Evolutionary conservation across 2,113 vertebrate species (phyloP).

Genomic region (Vombatus ursinus): DNA sequence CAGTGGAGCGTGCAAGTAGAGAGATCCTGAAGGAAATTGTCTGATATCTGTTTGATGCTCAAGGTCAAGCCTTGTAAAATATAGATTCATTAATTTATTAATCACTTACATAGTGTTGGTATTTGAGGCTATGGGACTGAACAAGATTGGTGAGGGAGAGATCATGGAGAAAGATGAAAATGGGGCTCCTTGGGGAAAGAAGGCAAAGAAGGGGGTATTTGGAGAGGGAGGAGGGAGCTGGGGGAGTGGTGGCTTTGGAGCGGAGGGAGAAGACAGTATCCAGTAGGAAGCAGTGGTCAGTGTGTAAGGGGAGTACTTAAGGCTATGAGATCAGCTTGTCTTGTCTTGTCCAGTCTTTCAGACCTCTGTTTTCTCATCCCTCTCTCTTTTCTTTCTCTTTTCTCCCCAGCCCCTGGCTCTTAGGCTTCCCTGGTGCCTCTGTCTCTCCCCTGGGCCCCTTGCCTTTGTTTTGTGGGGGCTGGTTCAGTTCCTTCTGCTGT

Average conservation of each 20-base stretch:
- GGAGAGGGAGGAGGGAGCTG: neutral
- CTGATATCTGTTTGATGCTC: neutral
- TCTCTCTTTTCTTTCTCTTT: neutral
- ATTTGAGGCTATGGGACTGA: too few relatives aligned
- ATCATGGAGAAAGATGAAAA: neutral
- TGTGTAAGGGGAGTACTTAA: neutral
- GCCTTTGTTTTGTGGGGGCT: neutral
- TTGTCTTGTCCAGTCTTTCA: neutral
- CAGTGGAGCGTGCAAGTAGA: neutral
- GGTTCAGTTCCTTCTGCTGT: too few relatives aligned
- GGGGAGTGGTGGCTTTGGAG: too few relatives aligned
- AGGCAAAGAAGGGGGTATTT: neutral
- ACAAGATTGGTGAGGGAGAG: neutral
- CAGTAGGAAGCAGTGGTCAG: neutral
- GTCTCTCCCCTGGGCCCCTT: neutral
- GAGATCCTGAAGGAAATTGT: neutral
- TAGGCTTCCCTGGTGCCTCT: neutral
- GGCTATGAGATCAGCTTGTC: neutral
- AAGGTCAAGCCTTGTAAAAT: too few relatives aligned
- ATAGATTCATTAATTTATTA: neutral
- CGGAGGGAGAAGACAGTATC: neutral
- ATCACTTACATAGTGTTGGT: neutral
- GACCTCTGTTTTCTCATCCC: neutral
- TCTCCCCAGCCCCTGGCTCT: neutral
- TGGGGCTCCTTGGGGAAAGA: neutral